Evolutionary conservation across 2,113 vertebrate species (phyloP).

Genomic region (Otolemur garnettii): DNA sequence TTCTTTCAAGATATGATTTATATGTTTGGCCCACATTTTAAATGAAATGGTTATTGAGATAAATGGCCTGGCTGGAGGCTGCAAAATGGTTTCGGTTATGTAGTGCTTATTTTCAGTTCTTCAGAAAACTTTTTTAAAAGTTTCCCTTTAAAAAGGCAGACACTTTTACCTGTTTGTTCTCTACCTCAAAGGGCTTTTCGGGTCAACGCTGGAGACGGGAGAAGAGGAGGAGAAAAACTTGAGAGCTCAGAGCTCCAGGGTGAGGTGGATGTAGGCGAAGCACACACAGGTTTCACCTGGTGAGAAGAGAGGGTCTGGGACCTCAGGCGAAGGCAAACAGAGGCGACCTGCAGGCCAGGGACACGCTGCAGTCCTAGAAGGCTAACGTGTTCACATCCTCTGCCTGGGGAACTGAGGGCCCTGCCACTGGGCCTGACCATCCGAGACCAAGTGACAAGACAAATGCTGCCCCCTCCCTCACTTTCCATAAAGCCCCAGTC

Average conservation of each 20-base stretch:
- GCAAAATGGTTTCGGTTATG: constrained; percentile 79
- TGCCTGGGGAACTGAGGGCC: not conserved
- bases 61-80: constrained; percentile 68
- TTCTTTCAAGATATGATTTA: constrained; percentile 83
- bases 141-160: constrained; percentile 25
- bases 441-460: not conserved
- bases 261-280: not conserved
- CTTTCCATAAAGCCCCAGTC: not conserved
- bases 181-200: constrained; percentile 8
- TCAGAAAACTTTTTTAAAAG: constrained; percentile 57
- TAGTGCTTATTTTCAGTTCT: constrained; percentile 60
- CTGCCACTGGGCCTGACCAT: not conserved
- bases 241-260: not conserved
- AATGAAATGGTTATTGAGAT: constrained; percentile 80
- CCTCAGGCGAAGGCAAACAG: not conserved
- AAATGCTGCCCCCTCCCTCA: not conserved
- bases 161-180: not conserved
- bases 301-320: not conserved
- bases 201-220: not conserved
- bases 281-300: not conserved
- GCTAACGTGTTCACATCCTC: accelerated
- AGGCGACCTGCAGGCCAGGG: not conserved
- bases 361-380: not conserved
- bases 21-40: constrained; percentile 78
- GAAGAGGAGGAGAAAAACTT: not conserved